Conservation (phyloP, 2,888 invertebrate species). For the Eurytoma californica region DNA sequence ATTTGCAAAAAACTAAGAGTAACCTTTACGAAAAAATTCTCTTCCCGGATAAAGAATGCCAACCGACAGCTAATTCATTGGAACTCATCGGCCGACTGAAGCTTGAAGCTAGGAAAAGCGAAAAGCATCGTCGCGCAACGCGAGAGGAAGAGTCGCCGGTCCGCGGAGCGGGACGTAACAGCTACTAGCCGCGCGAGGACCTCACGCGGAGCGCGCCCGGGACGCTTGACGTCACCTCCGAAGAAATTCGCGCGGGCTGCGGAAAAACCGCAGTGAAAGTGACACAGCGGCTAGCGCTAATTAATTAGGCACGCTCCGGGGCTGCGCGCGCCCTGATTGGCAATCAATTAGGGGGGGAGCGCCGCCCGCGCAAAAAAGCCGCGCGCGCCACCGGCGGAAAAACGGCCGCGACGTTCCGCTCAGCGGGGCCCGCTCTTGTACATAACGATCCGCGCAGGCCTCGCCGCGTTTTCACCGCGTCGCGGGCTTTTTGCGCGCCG, state of each 20-base stretch:
- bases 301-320: slow-evolving; percentile 64
- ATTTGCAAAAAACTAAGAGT: too few species aligned
- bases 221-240: slow-evolving; percentile 23
- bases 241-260: slow-evolving; percentile 18
- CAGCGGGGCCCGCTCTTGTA: neutral
- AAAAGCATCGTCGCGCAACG: too few species aligned
- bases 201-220: too few species aligned
- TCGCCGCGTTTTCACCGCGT: neutral
- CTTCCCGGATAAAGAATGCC: too few species aligned
- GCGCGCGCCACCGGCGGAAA: neutral
- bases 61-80: too few species aligned
- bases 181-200: too few species aligned
- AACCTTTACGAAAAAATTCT: too few species aligned
- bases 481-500: neutral
- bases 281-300: slow-evolving; percentile 60
- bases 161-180: too few species aligned
- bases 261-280: slow-evolving; percentile 61
- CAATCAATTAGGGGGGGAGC: slow-evolving; percentile 65
- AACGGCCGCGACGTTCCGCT: neutral
- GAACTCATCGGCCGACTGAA: too few species aligned
- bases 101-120: too few species aligned
- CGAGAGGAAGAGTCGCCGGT: too few species aligned
- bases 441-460: neutral
- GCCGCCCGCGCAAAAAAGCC: slow-evolving; percentile 1
- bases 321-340: slow-evolving; percentile 58